phyloP scores from a whole-genome alignment of 2,113 vertebrate species.

The Thunnus thynnus region DNA sequence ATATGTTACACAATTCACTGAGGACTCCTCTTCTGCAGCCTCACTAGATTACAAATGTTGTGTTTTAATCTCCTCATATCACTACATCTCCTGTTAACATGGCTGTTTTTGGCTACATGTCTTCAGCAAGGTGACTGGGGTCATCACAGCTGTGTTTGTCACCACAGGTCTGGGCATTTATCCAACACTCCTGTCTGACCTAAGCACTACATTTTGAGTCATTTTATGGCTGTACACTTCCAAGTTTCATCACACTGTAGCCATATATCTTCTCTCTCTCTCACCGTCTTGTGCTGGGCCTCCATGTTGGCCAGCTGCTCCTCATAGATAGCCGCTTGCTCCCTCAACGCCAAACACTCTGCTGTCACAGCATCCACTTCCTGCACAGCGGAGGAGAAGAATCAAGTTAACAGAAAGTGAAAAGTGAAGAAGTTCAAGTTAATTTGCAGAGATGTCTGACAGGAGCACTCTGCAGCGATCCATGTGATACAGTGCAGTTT shows the following conservation, averaged over 20 bases:
- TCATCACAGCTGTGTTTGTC: constrained; percentile 58
- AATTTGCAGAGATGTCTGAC: constrained; percentile 45
- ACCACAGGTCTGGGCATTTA: constrained; percentile 39
- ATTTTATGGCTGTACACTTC: constrained; percentile 48
- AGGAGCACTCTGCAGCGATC: not conserved
- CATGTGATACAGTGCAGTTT: constrained; percentile 2
- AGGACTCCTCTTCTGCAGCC: no score
- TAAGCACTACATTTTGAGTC: constrained; percentile 47
- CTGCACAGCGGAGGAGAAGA: constrained; percentile 71
- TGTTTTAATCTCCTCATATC: constrained; percentile 28
- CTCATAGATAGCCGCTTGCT: constrained; percentile 83
- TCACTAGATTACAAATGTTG: constrained; percentile 4
- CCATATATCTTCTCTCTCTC: constrained; percentile 23
- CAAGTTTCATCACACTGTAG: constrained; percentile 21
- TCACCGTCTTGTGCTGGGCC: constrained; percentile 78
- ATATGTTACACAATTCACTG: not conserved
- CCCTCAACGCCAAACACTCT: constrained; percentile 83
- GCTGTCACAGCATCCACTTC: constrained; percentile 81
- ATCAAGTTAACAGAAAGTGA: constrained; percentile 45
- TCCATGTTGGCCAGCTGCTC: constrained; percentile 82
- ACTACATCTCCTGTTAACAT: constrained; percentile 27
- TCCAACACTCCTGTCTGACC: constrained; percentile 57
- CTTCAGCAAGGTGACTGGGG: constrained; percentile 57
- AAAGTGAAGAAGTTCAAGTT: constrained; percentile 47
- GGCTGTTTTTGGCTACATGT: constrained; percentile 35